Percentiles rank a stretch among this genome's conserved stretches.
Evolutionary conservation across 2,113 vertebrate species (phyloP).

Genomic region (Alosa alosa): DNA sequence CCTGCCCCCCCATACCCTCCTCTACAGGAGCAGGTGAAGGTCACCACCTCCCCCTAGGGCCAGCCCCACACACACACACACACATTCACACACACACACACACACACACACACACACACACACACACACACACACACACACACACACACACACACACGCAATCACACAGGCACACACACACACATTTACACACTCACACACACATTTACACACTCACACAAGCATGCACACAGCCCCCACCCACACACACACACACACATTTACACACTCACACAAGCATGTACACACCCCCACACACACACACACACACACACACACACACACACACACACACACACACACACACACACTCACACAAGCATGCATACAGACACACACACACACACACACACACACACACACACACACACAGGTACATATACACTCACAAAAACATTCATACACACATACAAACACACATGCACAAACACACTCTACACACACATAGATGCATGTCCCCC

Average conservation of each 20-base stretch:
- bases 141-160: neutral
- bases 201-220: neutral
- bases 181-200: neutral
- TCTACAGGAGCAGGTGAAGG: slow-evolving; percentile 25
- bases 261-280: no score
- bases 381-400: neutral
- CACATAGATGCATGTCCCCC: neutral
- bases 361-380: no score
- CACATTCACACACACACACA: no score
- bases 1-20: neutral
- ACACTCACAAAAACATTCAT: neutral
- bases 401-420: neutral
- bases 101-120: no score
- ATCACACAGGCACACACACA: neutral
- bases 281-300: no score
- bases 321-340: neutral
- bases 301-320: no score
- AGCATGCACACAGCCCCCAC: neutral
- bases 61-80: no score
- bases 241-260: neutral
- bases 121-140: neutral
- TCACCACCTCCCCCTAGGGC: slow-evolving; percentile 24
- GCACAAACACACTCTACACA: neutral
- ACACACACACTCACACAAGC: no score
- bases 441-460: neutral